Evolutionary conservation across 2,797 vertebrate species (phyloP).

Genomic region (Scleropages formosus): DNA sequence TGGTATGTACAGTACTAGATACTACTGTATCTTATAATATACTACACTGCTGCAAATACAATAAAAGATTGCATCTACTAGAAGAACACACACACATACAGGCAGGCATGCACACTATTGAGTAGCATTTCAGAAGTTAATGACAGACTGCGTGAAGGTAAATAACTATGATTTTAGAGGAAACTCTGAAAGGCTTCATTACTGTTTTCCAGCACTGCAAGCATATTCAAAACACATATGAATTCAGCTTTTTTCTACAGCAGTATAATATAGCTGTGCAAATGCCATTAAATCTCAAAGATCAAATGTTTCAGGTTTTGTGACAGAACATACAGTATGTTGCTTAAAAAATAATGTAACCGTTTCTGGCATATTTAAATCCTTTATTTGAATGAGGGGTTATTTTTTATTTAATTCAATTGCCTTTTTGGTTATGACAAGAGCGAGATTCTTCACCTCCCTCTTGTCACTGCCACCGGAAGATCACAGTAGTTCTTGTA

Average conservation of each 20-base stretch:
- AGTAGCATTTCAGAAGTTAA: not conserved
- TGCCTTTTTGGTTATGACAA: no score
- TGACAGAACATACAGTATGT: not conserved
- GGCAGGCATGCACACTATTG: no score
- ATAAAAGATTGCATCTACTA: no score
- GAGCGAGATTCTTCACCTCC: no score
- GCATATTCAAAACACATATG: not conserved
- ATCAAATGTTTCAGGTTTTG: not conserved
- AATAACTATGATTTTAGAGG: conserved; percentile 5
- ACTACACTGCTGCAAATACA: no score
- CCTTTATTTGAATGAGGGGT: not conserved
- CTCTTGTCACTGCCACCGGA: no score
- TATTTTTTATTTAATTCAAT: not conserved
- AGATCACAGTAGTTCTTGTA: no score
- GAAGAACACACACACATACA: no score
- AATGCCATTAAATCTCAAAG: not conserved
- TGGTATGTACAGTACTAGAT: no score
- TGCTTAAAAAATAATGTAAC: not conserved
- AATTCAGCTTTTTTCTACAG: not conserved
- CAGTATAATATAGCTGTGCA: not conserved
- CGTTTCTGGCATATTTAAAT: not conserved
- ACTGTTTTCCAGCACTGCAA: not conserved
- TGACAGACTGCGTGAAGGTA: conserved; percentile 6
- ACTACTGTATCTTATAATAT: no score
- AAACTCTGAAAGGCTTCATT: conserved; percentile 14